Evolutionary conservation across 2,113 vertebrate species (phyloP).

Genomic region (Desmodus rotundus): DNA sequence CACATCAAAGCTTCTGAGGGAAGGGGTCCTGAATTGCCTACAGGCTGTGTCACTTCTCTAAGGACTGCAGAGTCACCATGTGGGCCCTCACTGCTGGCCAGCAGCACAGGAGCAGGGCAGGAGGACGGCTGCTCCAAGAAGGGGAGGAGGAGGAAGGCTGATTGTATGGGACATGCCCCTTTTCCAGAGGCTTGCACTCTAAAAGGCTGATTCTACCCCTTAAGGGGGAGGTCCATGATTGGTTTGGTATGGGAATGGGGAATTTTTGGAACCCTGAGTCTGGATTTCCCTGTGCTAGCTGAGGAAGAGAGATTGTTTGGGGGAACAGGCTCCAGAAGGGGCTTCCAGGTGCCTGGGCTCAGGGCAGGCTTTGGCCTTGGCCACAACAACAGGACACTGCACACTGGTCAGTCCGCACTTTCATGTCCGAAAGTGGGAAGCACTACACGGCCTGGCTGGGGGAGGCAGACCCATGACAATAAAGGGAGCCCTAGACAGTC

Average conservation of each 20-base stretch:
- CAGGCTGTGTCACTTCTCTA: neutral
- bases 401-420: neutral
- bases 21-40: neutral
- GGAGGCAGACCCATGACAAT: neutral
- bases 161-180: conserved; percentile 23
- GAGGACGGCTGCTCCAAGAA: neutral
- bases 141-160: neutral
- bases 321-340: neutral
- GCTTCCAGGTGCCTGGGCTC: neutral
- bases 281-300: conserved; percentile 56
- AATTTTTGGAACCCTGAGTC: conserved; percentile 63
- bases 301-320: neutral
- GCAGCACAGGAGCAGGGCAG: neutral
- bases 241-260: conserved; percentile 55
- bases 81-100: neutral
- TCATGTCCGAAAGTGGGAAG: neutral
- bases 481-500: neutral
- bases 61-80: neutral
- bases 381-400: neutral
- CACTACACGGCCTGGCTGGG: neutral
- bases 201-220: conserved; percentile 45
- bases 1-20: conserved; percentile 45
- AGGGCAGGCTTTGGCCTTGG: neutral
- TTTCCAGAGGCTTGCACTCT: conserved; percentile 22
- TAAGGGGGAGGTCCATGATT: conserved; percentile 44